Conservation (phyloP, 1,140 invertebrate species). For the Aphelinus atriplicis region DNA sequence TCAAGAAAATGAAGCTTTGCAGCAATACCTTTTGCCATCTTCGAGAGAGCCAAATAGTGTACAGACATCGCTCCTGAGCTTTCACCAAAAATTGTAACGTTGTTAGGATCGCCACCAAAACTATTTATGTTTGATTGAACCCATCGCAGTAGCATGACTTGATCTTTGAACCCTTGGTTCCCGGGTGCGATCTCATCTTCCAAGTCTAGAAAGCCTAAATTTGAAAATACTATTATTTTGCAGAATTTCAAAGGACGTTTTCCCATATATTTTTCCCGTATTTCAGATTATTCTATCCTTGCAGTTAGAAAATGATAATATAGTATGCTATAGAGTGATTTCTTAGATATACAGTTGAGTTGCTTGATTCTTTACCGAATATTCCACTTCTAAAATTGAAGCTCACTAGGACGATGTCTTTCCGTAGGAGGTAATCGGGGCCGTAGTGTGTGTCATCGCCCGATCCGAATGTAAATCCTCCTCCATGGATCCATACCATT, state of each 20-base stretch:
- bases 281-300: too few relatives aligned
- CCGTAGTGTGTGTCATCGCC: conserved; percentile 58
- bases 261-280: not conserved
- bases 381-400: conserved; percentile 72
- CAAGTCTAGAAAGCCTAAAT: conserved; percentile 40
- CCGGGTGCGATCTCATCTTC: conserved; percentile 48
- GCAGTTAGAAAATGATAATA: too few relatives aligned
- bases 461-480: conserved; percentile 66
- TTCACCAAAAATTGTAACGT: conserved; percentile 74
- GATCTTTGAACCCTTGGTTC: conserved; percentile 67
- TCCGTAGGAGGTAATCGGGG: conserved; percentile 63
- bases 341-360: too few relatives aligned
- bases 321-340: too few relatives aligned
- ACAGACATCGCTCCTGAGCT: conserved; percentile 58
- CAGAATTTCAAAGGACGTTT: not conserved
- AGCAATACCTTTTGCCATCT: not conserved
- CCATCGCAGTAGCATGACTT: conserved; percentile 69
- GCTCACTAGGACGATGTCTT: conserved; percentile 68
- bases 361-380: conserved; percentile 56
- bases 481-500: conserved; percentile 71
- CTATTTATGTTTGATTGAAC: conserved; percentile 69
- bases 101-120: conserved; percentile 71
- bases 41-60: not conserved
- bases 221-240: not conserved
- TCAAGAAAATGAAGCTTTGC: too few relatives aligned